Conservation (phyloP, 2,113 vertebrate species). For the Microcebus murinus region DNA sequence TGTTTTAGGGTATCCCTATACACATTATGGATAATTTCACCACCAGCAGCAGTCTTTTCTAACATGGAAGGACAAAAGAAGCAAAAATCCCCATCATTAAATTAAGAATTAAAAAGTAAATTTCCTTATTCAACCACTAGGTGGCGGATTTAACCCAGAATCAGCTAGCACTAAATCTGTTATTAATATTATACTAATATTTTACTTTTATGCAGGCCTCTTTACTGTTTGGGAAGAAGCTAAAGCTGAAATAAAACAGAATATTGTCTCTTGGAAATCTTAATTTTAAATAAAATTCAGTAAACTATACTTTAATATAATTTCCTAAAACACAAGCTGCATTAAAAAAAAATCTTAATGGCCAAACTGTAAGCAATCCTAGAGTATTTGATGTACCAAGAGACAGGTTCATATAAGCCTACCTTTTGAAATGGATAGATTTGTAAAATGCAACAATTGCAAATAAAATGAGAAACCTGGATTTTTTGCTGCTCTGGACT, state of each 20-base stretch:
- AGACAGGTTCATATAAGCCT: slow-evolving; percentile 40
- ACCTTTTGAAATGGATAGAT: slow-evolving; percentile 23
- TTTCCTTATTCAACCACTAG: slow-evolving; percentile 21
- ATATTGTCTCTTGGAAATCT: background rate
- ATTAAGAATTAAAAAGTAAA: slow-evolving; percentile 7
- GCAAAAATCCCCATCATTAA: background rate
- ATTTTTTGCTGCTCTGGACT: background rate
- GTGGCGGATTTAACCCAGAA: slow-evolving; percentile 61
- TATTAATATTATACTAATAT: background rate
- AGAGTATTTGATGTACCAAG: background rate
- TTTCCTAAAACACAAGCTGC: slow-evolving; percentile 46
- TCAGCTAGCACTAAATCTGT: background rate
- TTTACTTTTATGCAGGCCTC: slow-evolving; percentile 63
- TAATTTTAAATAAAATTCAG: slow-evolving; percentile 59
- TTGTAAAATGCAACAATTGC: background rate
- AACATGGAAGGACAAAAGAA: background rate
- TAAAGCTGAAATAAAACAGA: slow-evolving; percentile 57
- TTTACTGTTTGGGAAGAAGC: slow-evolving; percentile 61
- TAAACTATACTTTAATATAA: background rate
- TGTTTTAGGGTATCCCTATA: fast-evolving
- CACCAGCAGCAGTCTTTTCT: background rate
- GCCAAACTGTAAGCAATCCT: slow-evolving; percentile 11
- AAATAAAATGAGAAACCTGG: slow-evolving; percentile 9
- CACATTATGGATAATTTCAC: background rate
- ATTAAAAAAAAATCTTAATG: slow-evolving; percentile 30